Base-by-base conservation (phyloP, 2,888 invertebrate genomes). In the Noctuana brunneofusca region DNA sequence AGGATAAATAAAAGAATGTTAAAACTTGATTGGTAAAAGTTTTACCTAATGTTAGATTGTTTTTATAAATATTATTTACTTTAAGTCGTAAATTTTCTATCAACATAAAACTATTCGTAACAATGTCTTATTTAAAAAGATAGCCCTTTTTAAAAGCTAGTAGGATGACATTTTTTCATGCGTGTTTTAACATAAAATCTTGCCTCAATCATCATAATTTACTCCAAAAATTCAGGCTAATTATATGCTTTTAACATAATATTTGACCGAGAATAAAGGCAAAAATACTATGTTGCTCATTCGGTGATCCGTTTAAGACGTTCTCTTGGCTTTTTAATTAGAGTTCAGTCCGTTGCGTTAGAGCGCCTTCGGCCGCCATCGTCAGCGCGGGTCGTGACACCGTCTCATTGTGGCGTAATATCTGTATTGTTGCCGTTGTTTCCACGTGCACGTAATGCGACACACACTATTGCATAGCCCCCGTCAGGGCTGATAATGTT, bases 281-380 rank as follows among this genome's bases (percentile, higher is more conserved):
- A 18, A 14, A 50, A 11, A 35, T 35, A 20, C 20, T 20, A 8
- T 30, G 18, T 56, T 14, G 20, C 14, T 55, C 41, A 38, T 14
- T 3, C 35, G 35, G 22, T 81, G 77, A 80, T 80, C 73, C 68
- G 72, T 68, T 68, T 70, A 72, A 78, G 79, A 77, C 79, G 83
- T 83, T 80, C 78, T 76, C 77, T 73, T 73, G 71, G 38, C 27
- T 50, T 27, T 50, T 83, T 80, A 83, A 84, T 85, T 81, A 83
- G 76, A 78, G 78, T 81, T 81, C 80, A 81, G 75, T 76, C 78
- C 74, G 79, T 82, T 81, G 81, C 78, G 78, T 81, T 82, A 76
- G 74, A 76, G 77, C 22, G 53, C 41, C 43, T 22, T 41, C 59
- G 59, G 43, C 24, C 35, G 57, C 32, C 49, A 69, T 24, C 24